Evolutionary conservation across 2,797 vertebrate species (phyloP), one percentile per base, ranked within the genome.

Genomic region (Cyprinella venusta): DNA sequence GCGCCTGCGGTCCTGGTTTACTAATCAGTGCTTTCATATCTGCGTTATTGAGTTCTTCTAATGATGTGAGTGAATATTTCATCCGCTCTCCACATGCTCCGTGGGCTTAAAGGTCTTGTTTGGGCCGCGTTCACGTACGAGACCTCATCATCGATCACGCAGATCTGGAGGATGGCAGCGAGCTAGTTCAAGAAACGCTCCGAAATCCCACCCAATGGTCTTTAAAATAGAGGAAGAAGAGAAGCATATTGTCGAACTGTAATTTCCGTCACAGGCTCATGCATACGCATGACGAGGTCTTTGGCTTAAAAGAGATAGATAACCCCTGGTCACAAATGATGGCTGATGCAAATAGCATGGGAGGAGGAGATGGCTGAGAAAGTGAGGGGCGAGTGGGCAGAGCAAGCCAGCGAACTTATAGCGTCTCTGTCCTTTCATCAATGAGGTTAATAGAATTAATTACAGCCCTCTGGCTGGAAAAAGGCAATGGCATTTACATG

Each of bases 361-460:
- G 71, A 81, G 59, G 42, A 79, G 61, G 72, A 85, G 80, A 81
- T 65, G 72, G 79, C 78, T 85, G 86, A 82, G 80, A 87, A 85
- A 87, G 82, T 86, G 72, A 76, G 81, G 74, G 85, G 87, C 85
- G 84, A 81, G 81, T 72, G 79, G 56, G 81, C 78, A 69, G 86
- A 86, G 80, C 85, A 80, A 81, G 87, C 88, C 85, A 84, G 86
- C 86, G 85, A 92, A 91, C 88, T 91, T 89, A 85, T 88, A 87
- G 88, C 84, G 88, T 88, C 87, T 89, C 90, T 88, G 88, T 93
- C 88, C 89, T 92, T 91, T 91, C 90, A 92, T 92, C 91, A 92
- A 83, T 89, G 90, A 88, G 91, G 92, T 93, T 92, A 91, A 89
- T 88, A 87, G 84, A 91, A 93, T 92, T 92, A 93, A 94, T 92